Base-by-base conservation (phyloP, 2,888 invertebrate genomes). In the Eilema caniola region DNA sequence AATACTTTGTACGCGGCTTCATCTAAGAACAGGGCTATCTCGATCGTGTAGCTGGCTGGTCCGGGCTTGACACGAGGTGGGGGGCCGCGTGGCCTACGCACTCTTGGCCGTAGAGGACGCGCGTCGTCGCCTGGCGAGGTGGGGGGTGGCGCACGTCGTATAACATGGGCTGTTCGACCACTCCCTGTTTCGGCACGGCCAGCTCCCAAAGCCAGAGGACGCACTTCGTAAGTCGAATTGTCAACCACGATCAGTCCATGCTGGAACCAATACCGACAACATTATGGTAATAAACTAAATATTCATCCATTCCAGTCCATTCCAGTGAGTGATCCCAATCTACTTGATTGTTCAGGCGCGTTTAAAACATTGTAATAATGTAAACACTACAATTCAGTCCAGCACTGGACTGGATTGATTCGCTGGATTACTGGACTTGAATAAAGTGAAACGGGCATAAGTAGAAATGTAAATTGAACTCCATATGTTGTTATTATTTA, bases 1-100 rank as follows among this genome's bases (percentile, higher is more conserved):
- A 97, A 97, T 41, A 96, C 95, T 84, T 96, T 96, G 85, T 97
- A 97, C 0, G 96, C 97, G 1, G 97, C 96, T 86, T 97, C 97
- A 84, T 98, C 98, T 80, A 98, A 96, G 88, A 98, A 98, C 60
- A 98, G 89, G 0, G 97, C 97, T 66, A 97, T 90, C 88, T 98
- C 98, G 57, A 97, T 93, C 4, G 97, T 97, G 74, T 97, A 94
- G 70, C 91, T 90, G 14, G 92, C 83, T 0, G 91, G 91, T 5
- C 86, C 88, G 4, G 87, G 87, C 65, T 90, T 90, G 33, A 77
- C 68, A 23, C 77, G 85, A 16, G 85, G 76, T 60, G 77, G 75
- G 47, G 82, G 79, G 56, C 81, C 83, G n/a, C 93, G 89, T 5
- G 92, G 92, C 16, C 88, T 86, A 11, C 92, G 88, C 41, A 82